Percentiles rank a stretch among this genome's conserved stretches.
Evolutionary conservation across 1,140 invertebrate genomes (phyloP).

Genomic region (Diprion similis): DNA sequence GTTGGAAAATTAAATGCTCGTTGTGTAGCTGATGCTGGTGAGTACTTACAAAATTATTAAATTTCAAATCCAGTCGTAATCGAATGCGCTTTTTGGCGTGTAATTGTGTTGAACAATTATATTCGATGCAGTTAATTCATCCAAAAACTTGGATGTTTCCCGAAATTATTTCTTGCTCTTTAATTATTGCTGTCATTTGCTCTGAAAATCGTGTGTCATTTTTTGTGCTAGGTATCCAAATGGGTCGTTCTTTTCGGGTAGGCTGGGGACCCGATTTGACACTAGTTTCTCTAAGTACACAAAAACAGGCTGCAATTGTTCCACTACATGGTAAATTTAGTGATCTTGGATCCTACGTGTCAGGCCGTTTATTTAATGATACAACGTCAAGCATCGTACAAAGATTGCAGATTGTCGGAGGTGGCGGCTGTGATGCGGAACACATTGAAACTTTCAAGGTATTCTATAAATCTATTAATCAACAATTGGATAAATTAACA

Average conservation of each 20-base stretch:
- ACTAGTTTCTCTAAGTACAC: conserved; percentile 62
- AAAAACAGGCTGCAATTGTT: conserved; percentile 45
- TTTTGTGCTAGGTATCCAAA: conserved; percentile 54
- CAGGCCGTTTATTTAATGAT: conserved; percentile 42
- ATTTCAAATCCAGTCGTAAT: conserved; percentile 7
- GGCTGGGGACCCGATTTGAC: conserved; percentile 77
- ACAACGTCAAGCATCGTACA: conserved; percentile 54
- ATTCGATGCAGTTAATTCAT: neutral
- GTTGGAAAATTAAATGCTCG: conserved; percentile 59
- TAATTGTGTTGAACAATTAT: neutral
- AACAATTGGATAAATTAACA: too few relatives aligned
- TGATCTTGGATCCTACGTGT: conserved; percentile 46
- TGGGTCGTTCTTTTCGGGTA: conserved; percentile 73
- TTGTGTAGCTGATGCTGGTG: conserved; percentile 69
- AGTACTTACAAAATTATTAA: conserved; percentile 9
- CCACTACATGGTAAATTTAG: conserved; percentile 44
- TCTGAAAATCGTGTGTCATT: too few relatives aligned
- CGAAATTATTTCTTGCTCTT: neutral
- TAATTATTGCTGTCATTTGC: too few relatives aligned
- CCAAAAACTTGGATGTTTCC: neutral
- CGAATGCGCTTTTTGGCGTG: neutral
- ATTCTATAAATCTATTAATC: conserved; percentile 15
- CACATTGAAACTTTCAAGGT: conserved; percentile 45
- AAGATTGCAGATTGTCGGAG: conserved; percentile 52
- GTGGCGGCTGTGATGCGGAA: conserved; percentile 37